Evolutionary conservation across 2,113 vertebrate species (phyloP).

Genomic region (Trogon melanurus): DNA sequence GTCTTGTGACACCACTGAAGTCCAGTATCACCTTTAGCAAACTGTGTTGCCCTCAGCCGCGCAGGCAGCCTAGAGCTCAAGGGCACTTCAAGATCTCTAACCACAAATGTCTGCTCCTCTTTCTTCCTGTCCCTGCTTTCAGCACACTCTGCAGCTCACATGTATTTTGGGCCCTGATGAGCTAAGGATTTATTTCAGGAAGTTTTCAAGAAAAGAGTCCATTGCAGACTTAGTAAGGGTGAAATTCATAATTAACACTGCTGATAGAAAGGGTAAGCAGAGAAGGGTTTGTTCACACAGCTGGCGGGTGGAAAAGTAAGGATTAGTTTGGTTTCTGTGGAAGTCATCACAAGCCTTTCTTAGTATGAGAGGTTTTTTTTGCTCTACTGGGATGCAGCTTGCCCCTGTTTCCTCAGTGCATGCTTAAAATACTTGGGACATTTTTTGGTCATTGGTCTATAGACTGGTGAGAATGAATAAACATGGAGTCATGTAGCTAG

Average conservation of each 20-base stretch:
- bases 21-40: not conserved
- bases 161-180: not conserved
- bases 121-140: not conserved
- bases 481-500: not conserved
- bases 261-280: not conserved
- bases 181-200: not conserved
- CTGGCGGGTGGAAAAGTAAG: not conserved
- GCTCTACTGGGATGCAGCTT: not conserved
- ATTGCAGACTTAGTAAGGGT: not conserved
- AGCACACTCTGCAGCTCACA: not conserved
- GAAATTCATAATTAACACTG: not conserved
- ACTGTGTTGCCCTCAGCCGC: fast-evolving
- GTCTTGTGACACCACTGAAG: not conserved
- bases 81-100: not conserved
- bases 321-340: not conserved
- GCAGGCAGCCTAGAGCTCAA: not conserved
- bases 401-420: not conserved
- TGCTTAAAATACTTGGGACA: conserved; percentile 1
- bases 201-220: not conserved
- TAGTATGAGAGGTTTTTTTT: not conserved
- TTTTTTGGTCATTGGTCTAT: not conserved
- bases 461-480: conserved; percentile 21
- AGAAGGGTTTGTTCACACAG: not conserved
- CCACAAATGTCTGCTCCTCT: not conserved
- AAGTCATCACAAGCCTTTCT: not conserved